Evolutionary conservation across 1,140 invertebrate genomes (phyloP).

Genomic region (Melitaea cinxia): DNA sequence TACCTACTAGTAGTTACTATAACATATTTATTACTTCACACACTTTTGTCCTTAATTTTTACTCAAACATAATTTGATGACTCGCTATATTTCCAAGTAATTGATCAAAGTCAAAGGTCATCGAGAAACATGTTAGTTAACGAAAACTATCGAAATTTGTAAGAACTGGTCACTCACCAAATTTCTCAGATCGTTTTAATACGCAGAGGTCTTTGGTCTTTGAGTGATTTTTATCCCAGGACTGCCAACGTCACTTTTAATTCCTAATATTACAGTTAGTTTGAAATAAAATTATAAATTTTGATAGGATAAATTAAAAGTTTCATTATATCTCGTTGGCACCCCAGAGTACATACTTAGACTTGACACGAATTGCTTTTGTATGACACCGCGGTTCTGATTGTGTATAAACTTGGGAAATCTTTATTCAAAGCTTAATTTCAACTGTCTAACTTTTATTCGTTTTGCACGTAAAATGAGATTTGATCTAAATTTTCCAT

Average conservation of each 20-base stretch:
- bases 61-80: background rate
- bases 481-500: no score
- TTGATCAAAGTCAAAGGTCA: background rate
- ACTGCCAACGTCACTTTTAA: background rate
- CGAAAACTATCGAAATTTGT: background rate
- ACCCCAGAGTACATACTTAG: no score
- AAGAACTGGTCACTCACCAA: background rate
- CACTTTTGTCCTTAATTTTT: background rate
- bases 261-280: no score
- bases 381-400: no score
- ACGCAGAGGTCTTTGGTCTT: conserved; percentile 5
- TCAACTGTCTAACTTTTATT: no score
- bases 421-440: no score
- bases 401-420: no score
- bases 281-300: no score
- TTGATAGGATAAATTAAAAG: no score
- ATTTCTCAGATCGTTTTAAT: background rate
- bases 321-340: no score
- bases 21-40: background rate
- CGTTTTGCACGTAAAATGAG: no score
- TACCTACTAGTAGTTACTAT: background rate
- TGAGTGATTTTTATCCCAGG: background rate
- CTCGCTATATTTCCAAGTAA: background rate
- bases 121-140: conserved; percentile 2
- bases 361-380: no score